Evolutionary conservation across 1,140 invertebrate genomes (phyloP), one percentile per base, ranked within the genome.

Genomic region (Chironomus tepperi): DNA sequence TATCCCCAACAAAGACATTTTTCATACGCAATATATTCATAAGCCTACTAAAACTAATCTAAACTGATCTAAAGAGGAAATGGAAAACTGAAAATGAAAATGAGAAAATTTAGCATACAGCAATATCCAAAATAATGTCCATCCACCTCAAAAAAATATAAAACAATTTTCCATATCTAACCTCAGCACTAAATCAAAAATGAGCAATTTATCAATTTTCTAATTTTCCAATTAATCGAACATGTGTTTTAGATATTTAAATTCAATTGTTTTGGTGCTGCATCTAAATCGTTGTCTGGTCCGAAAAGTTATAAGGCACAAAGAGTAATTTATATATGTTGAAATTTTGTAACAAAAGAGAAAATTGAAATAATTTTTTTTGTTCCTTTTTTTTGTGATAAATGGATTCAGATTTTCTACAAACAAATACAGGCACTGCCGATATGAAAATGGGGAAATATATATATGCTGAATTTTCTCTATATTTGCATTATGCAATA

Each of bases 211-310:
- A 70, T 70, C 65, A 70, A 70, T 19, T 19, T 19, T 70, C 47
- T 57, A 57, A 70, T 70, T 70, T 70, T 70, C 65, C 65, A 21
- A 70, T 70, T 70, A 70, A 70, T 70, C 65, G 65, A 70, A 70
- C 65, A 70, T 70, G 65, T 67, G n/a, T 57, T 12, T 47, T 57
- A 57, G 47, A 57, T 15, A 12, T 34, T 34, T 34, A 34, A 34
- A 34, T 57, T 57, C 47, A 57, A 57, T 57, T 57, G 12, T 57
- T 57, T n/a, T n/a, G n/a, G 12, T 15, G 8, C 8, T 15, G 12
- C 12, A n/a, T 57, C 12, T 15, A 57, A 12, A n/a, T 34, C 24
- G 24, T 34, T 34, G 24, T 34, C 24, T 34, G 5, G 24, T 34
- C 24, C 24, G 24, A 5, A n/a, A n/a, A 34, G 24, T 34, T 5